Evolutionary conservation across 1,140 invertebrate genomes (phyloP).

Genomic region (Musca vetustissima): DNA sequence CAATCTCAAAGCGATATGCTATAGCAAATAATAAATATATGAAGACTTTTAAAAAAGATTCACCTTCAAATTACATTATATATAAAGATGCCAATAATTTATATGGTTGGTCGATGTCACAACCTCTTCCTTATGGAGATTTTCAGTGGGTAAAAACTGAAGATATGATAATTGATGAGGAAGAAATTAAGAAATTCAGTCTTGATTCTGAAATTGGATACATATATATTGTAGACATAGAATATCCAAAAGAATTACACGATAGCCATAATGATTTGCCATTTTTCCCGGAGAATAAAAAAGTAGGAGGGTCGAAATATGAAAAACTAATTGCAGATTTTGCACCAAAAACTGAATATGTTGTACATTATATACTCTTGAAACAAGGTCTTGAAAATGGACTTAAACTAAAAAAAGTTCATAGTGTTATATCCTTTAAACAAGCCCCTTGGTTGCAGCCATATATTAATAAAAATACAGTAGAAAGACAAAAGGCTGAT

Average conservation of each 20-base stretch:
- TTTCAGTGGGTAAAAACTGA: conserved; percentile 53
- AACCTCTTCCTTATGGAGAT: conserved; percentile 55
- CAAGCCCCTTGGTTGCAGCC: conserved; percentile 58
- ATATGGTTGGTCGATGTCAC: conserved; percentile 59
- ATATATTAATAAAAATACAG: conserved; percentile 57
- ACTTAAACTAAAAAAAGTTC: conserved; percentile 56
- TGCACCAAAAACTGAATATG: conserved; percentile 54
- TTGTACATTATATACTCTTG: conserved; percentile 59
- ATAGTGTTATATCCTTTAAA: conserved; percentile 59
- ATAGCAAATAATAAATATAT: conserved; percentile 58
- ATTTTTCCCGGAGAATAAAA: no score
- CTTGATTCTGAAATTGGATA: no score
- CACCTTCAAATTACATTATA: conserved; percentile 47
- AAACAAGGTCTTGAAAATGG: conserved; percentile 57
- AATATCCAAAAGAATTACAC: conserved; percentile 47
- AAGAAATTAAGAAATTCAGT: no score
- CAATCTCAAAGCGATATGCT: conserved; percentile 45
- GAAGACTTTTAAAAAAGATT: conserved; percentile 50
- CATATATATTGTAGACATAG: conserved; percentile 58
- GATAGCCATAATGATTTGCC: no score
- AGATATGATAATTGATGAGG: no score
- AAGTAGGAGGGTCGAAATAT: neutral
- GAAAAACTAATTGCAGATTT: conserved; percentile 36
- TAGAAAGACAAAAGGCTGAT: conserved; percentile 44
- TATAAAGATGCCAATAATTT: conserved; percentile 60